phyloP scores from a whole-genome alignment of 2,113 vertebrate genomes.

The Mustela nigripes region DNA sequence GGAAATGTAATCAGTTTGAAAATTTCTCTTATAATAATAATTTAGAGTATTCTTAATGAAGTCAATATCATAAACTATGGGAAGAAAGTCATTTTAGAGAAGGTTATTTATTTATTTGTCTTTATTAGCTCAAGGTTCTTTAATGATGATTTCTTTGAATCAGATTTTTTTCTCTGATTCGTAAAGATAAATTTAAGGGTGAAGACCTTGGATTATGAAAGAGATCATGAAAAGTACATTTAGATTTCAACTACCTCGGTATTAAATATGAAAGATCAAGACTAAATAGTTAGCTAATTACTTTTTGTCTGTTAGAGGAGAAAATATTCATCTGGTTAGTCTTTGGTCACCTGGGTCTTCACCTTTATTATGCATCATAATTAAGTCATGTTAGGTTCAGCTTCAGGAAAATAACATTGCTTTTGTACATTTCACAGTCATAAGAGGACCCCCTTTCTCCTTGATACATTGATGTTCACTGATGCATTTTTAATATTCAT shows the following conservation, averaged over 20 bases:
- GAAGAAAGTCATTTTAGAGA: neutral
- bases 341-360: neutral
- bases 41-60: constrained; percentile 5
- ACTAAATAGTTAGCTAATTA: neutral
- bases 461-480: neutral
- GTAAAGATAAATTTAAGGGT: neutral
- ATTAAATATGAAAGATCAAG: neutral
- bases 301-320: neutral
- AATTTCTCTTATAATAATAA: neutral
- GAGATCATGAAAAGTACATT: neutral
- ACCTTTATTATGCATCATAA: neutral
- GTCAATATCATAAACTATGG: neutral
- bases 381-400: neutral
- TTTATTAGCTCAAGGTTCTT: neutral
- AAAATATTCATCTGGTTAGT: neutral
- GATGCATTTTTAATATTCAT: neutral
- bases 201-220: neutral
- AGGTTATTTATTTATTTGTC: neutral
- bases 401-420: neutral
- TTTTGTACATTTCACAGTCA: neutral
- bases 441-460: neutral
- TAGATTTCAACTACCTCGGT: neutral
- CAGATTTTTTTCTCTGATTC: neutral
- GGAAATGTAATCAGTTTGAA: neutral
- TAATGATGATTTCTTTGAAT: neutral